Evolutionary conservation across 2,888 invertebrate genomes (phyloP).

Genomic region (Rhagonycha lutea): DNA sequence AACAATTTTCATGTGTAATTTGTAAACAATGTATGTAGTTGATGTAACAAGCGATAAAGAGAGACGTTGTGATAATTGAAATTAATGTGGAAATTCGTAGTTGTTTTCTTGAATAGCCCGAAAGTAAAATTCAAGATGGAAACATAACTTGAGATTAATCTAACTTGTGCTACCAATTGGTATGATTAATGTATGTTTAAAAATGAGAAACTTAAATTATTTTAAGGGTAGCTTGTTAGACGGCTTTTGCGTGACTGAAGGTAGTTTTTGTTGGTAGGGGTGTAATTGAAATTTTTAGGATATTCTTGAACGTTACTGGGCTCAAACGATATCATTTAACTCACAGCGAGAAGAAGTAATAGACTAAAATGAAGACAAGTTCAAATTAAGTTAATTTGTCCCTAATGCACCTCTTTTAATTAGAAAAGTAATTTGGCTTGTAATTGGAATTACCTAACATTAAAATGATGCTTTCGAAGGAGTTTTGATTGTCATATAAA

Average conservation of each 20-base stretch:
- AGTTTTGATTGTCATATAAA: constrained; percentile 6
- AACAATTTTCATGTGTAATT: neutral
- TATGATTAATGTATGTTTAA: neutral
- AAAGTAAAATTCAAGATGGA: neutral
- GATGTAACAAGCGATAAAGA: neutral
- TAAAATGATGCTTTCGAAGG: neutral
- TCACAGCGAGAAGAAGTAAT: constrained; percentile 18
- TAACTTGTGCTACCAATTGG: neutral
- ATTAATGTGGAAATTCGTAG: neutral
- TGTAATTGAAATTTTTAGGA: constrained; percentile 15
- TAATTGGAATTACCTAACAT: constrained; percentile 24
- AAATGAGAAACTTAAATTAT: neutral
- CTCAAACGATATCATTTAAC: constrained; percentile 7
- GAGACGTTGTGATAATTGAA: neutral
- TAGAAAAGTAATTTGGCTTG: constrained; percentile 29
- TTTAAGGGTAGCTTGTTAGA: neutral
- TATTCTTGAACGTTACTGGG: constrained; percentile 6
- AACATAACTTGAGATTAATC: neutral
- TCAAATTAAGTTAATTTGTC: constrained; percentile 22
- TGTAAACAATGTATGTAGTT: neutral
- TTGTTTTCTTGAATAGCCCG: neutral
- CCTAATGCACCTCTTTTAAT: constrained; percentile 30
- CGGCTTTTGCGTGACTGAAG: neutral
- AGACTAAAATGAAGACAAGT: constrained; percentile 20
- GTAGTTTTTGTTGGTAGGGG: neutral